Percentiles rank a stretch among this genome's conserved stretches.
Conservation (phyloP, 2,797 vertebrate genomes). For the Myiothlypis chrysogaster region DNA sequence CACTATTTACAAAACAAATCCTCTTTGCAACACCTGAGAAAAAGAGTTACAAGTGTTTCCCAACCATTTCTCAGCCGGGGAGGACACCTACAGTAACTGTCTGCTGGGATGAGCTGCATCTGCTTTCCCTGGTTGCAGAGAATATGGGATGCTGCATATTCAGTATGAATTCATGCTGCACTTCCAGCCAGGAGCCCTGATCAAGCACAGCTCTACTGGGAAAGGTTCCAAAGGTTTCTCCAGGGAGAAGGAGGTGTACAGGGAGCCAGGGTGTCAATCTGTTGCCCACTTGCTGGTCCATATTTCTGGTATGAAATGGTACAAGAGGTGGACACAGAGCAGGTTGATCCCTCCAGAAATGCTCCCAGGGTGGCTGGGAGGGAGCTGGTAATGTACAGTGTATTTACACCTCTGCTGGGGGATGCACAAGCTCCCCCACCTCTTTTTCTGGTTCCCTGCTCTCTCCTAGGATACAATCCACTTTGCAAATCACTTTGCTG, state of each 20-base stretch:
- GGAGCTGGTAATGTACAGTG: rapidly evolving
- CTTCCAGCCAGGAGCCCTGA: neutral
- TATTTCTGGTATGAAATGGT: rapidly evolving
- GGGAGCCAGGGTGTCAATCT: neutral
- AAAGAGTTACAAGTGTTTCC: slow-evolving; percentile 43
- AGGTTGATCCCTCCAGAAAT: neutral
- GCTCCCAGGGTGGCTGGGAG: neutral
- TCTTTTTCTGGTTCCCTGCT: slow-evolving; percentile 11
- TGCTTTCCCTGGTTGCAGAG: neutral
- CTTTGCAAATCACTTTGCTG: neutral
- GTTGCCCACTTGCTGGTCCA: neutral
- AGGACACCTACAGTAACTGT: neutral
- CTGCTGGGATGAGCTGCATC: neutral
- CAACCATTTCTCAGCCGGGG: neutral
- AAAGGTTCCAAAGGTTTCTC: neutral
- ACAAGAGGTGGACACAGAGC: neutral
- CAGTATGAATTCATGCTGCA: rapidly evolving
- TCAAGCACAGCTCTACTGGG: neutral
- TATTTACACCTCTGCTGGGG: neutral
- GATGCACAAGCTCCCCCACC: neutral
- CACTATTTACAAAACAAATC: slow-evolving; percentile 66
- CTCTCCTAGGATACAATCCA: slow-evolving; percentile 16
- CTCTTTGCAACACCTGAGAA: slow-evolving; percentile 54
- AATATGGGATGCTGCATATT: neutral
- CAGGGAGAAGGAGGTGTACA: neutral